Base-by-base conservation (phyloP, 2,797 vertebrate genomes). In the Kryptolebias ocellatus region DNA sequence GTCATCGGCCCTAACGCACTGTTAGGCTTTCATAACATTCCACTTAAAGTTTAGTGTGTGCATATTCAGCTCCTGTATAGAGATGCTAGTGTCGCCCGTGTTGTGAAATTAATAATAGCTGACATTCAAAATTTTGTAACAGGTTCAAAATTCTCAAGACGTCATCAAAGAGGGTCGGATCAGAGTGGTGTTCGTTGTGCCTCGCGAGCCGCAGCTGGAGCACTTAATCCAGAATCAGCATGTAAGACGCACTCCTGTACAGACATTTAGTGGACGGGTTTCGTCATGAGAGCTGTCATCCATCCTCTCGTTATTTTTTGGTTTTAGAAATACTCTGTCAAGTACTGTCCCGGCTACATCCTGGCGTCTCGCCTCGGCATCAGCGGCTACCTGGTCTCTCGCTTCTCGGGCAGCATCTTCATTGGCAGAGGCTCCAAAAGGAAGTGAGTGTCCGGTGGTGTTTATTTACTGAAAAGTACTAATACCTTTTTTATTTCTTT, bases 321-420 rank as follows among this genome's bases (percentile, higher is more conserved):
- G 0, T 59, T 50, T 89, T 92, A 99, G 97, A 98, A 96, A 94
- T 98, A 97, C 89, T 95, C 95, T 45, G 95, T 99, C 90, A 98
- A 96, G 90, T 99, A 99, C 93, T 95, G 94, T 78, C 98, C 97
- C 5, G 96, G 96, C 17, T 99, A 99, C 64, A 53, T 98, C 63
- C 93, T 99, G 92, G 97, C 98, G 37, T 96, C 95, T 76, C 97
- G 95, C 66, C 96, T 99, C 37, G 96, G 97, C 87, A 87, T 98
- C 85, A 98, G 94, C 90, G 93, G 96, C 90, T 98, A 99, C 92
- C 96, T 99, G 68, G 97, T 99, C 74, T 99, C 98, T 83, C 96
- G 98, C 92, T 97, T 99, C 92, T 97, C 98, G 42, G 98, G 98
- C 81, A 98, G 97, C 91, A 96, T 99, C 87, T 98, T 98, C 90